Evolutionary conservation across 2,888 invertebrate genomes (phyloP), one percentile per base, ranked within the genome.

Genomic region (Machimus atricapillus): DNA sequence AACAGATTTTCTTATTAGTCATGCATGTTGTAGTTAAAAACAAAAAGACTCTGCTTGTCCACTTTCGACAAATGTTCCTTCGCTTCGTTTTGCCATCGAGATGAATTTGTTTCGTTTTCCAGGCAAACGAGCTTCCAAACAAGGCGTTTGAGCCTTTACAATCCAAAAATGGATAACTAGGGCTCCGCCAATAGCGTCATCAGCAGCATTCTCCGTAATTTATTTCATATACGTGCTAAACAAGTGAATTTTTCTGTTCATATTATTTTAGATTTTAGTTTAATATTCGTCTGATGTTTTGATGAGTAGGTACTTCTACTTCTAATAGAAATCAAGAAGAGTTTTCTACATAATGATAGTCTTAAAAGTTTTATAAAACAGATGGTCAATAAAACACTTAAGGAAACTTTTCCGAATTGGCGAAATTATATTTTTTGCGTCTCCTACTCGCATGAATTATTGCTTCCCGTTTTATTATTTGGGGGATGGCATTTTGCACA

Each of bases 161-260:
- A 46, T 23, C 85, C 85, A 85, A 85, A 85, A 85, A 85, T 85
- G 85, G 85, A 31, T 85, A 85, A 85, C 73, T 85, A 85, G 85
- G 85, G 85, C 85, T 85, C 19, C 79, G 43, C 46, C 66, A 46
- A 83, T 66, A 66, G 31, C 82, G 82, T 83, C 82, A 83, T 66
- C 82, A 66, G 23, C 23, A 9, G 27, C 58, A 19, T 9, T 58
- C 19, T 40, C 34, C 37, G 23, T 34, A 77, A 12, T 74, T 74
- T 37, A 74, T 31, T 8, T 27, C 23, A n/a, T 34, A 6, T 40
- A 37, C 40, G 66, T 66, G 66, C 66, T 66, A 66, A 52, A 19
- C 9, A 66, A 66, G 23, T 7, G 27, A 66, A 23, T 23, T 58
- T 19, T 58, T 58, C 23, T 58, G 6, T 4, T 56, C 19, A n/a